A percentile compares a stretch with the other conserved stretches of the same genome.
These are phyloP conservation scores for Zonotrichia albicollis DNA, from an alignment of 2,797 vertebrate species.

Conservation along the genomic window DNA sequence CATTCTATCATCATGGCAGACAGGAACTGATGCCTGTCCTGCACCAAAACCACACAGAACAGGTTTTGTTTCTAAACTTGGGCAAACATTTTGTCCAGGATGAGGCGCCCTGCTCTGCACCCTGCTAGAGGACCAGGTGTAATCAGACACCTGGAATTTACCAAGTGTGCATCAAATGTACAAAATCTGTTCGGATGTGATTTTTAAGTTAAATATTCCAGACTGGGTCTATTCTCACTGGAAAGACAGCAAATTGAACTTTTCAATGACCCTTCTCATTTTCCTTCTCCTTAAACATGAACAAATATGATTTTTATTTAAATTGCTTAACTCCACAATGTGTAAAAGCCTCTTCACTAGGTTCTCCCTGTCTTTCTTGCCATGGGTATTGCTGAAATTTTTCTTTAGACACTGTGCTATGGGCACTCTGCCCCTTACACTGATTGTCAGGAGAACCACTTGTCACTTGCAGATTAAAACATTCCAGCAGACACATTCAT, in stretches of 20 bases:
- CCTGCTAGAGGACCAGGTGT: neutral
- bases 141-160: neutral
- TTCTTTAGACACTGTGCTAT: neutral
- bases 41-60: neutral
- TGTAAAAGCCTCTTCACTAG: neutral
- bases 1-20: neutral
- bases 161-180: neutral
- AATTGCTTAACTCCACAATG: neutral
- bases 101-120: neutral
- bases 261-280: neutral
- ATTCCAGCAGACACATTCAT: neutral
- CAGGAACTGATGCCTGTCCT: neutral
- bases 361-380: neutral
- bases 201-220: neutral
- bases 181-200: neutral
- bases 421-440: neutral
- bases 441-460: neutral
- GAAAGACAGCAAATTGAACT: neutral
- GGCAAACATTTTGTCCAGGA: neutral
- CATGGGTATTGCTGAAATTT: neutral
- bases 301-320: neutral
- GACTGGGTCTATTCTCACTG: neutral
- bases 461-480: neutral
- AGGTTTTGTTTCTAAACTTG: neutral
- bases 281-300: neutral